phyloP scores from a whole-genome alignment of 1,140 invertebrate species.

The Akabosia matsudoensis region DNA sequence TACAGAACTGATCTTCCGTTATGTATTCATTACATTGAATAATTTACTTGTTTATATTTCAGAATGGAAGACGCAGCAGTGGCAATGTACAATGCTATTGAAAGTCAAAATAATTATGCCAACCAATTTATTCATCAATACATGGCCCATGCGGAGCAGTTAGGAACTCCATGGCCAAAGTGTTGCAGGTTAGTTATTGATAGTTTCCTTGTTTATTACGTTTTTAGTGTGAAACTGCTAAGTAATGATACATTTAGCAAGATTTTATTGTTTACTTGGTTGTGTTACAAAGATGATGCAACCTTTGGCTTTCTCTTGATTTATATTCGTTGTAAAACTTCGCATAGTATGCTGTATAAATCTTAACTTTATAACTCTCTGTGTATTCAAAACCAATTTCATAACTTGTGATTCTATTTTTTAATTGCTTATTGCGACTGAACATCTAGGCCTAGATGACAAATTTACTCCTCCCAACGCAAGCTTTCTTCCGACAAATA shows the following conservation, averaged over 20 bases:
- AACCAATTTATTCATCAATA: not conserved
- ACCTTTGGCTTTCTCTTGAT: not conserved
- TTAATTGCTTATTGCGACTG: not conserved
- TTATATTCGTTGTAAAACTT: too few relatives aligned
- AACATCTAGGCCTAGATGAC: constrained; percentile 28
- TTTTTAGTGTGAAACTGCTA: too few relatives aligned
- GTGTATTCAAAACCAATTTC: not conserved
- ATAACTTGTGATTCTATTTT: not conserved
- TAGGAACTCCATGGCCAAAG: not conserved
- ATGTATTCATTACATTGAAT: not conserved
- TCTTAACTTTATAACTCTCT: too few relatives aligned
- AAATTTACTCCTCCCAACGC: constrained; percentile 19
- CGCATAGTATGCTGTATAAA: too few relatives aligned
- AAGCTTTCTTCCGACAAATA: constrained; percentile 32
- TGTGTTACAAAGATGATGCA: too few relatives aligned
- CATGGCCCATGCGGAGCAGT: not conserved
- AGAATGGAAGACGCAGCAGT: constrained; percentile 15
- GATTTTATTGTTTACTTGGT: too few relatives aligned
- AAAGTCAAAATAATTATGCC: not conserved
- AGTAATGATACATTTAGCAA: too few relatives aligned
- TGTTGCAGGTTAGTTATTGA: constrained; percentile 12
- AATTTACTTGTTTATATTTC: not conserved
- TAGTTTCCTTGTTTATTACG: too few relatives aligned
- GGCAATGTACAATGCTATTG: constrained; percentile 12
- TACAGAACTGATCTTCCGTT: not conserved